Base-by-base conservation (phyloP, 2,888 invertebrate genomes). In the Mythimna vitellina region DNA sequence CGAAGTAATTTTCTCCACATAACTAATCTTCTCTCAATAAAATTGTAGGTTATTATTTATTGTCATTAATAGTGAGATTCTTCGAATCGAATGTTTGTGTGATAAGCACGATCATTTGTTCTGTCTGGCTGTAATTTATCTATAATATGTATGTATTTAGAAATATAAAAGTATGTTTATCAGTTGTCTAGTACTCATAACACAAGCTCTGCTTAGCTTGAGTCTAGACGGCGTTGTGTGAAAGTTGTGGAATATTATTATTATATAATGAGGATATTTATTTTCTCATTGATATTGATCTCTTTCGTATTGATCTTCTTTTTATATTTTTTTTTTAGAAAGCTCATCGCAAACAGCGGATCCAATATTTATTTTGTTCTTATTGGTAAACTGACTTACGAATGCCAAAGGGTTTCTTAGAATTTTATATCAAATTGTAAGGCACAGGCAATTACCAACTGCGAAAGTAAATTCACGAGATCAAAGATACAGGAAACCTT, bases 401-500 rank as follows among this genome's bases (percentile, higher is more conserved):
- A 51, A 25, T 66, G 49, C 17, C 46, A 67, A 61, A 77, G 6
- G 42, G 61, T 63, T 75, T 29, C 22, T 22, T 3, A 32, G 9
- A 63, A 53, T 46, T 63, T 29, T 20, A 3, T 10, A 46, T 25
- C n/a, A 61, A 73, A 49, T 25, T 20, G 73, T 53, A 56, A 79
- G 65, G 62, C 46, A 53, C 51, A 12, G 46, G 51, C 64, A 65
- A 73, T 79, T 72, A 79, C 29, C 29, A 3, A 29, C 74, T 38
- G 49, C 1, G 20, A 35, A 65, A 35, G 29, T 38, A 75, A 78
- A 73, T 53, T 61, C 22, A 1, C 20, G 22, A 76, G 61, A 79
- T 76, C 80, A 76, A 79, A 76, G 65, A 61, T 4, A 58, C 42
- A 20, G 71, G 56, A 78, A 78, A 53, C 58, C 17, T 57, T 63